These are phyloP conservation scores for Crematogaster levior DNA, from an alignment of 2,888 invertebrate genomes.

Conservation along the genomic window DNA sequence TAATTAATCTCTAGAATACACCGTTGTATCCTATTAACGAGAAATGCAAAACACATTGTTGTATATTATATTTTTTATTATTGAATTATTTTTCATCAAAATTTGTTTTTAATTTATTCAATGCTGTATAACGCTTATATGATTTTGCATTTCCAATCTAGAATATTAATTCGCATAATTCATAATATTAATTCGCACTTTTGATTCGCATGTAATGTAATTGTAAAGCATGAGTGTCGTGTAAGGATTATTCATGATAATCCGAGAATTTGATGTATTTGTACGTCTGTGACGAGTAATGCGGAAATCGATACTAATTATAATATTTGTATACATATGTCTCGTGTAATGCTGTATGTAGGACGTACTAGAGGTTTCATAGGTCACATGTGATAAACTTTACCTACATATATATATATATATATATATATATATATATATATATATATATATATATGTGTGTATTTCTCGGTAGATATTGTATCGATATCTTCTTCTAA, in stretches of 20 bases:
- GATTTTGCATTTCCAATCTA: background rate
- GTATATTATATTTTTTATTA: background rate
- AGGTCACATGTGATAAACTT: constrained; percentile 2
- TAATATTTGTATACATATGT: constrained; percentile 27
- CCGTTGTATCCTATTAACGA: background rate
- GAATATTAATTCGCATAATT: constrained; percentile 28
- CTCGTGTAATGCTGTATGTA: background rate
- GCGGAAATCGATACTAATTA: constrained; percentile 47
- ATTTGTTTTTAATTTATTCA: background rate
- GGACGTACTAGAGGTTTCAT: constrained; percentile 5
- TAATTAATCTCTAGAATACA: background rate
- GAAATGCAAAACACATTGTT: background rate
- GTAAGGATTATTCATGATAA: constrained; percentile 34
- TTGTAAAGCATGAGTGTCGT: background rate
- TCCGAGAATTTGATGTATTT: constrained; percentile 19
- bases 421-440: no score
- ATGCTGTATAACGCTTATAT: background rate
- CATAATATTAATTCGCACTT: constrained; percentile 15
- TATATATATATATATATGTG: no score
- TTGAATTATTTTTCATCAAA: background rate
- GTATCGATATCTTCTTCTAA: background rate
- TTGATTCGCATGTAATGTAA: constrained; percentile 2
- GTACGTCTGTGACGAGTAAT: constrained; percentile 19
- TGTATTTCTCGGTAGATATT: background rate
- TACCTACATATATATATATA: background rate